phyloP scores from a whole-genome alignment of 2,113 vertebrate species.

The Myrmecophaga tridactyla region DNA sequence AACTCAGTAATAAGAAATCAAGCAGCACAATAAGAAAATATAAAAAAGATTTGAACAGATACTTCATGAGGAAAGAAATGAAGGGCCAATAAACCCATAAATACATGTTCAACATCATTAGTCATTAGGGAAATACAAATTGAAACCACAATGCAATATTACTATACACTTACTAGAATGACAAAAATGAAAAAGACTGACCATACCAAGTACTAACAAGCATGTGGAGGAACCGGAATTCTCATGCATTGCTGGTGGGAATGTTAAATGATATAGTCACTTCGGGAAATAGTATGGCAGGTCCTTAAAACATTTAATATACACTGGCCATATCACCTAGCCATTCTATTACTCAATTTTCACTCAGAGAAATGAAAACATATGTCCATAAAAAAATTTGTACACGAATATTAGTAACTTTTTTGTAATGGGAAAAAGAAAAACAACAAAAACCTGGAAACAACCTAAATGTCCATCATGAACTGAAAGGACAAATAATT shows the following conservation, averaged over 20 bases:
- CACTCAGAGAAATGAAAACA: not conserved
- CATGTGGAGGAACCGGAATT: not conserved
- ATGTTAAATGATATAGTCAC: not conserved
- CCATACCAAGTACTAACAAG: not conserved
- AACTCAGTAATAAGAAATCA: not conserved
- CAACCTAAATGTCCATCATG: no score
- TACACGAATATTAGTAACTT: not conserved
- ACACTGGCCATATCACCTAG: not conserved
- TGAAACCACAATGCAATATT: not conserved
- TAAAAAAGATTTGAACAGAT: not conserved
- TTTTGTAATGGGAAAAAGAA: not conserved
- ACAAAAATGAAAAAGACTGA: not conserved
- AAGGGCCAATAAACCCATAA: not conserved
- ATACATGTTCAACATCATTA: not conserved
- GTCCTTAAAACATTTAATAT: not conserved
- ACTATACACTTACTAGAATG: no score
- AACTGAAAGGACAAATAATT: not conserved
- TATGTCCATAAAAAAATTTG: no score
- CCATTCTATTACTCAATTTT: not conserved
- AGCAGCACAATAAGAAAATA: not conserved
- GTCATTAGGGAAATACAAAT: not conserved
- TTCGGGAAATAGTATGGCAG: not conserved
- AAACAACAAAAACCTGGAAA: not conserved
- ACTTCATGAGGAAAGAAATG: not conserved
- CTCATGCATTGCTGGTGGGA: not conserved